Base-by-base conservation (phyloP, 2,113 vertebrate genomes). In the Fukomys damarensis region DNA sequence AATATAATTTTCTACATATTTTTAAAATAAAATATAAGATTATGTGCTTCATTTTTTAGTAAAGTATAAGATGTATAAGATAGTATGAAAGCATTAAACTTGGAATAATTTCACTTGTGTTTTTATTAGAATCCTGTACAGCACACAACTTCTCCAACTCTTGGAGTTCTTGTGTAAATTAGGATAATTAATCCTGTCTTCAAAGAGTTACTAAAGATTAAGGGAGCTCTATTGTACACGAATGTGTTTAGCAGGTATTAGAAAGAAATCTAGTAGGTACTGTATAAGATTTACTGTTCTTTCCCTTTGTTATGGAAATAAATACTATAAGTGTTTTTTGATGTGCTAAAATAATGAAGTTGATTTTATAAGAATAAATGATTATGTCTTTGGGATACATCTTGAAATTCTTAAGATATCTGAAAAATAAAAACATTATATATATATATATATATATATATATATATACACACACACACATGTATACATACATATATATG, bases 21-120 rank as follows among this genome's bases (percentile, higher is more conserved):
- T 86, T 81, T 17, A 54, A 93, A 70, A 89, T 84, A 91, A 95
- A 84, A 76, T 22, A 86, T 79, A 86, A 22, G 41, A 20, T 79
- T n/a, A 92, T 89, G 17, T 28, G 2, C 80, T 95, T 93, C 12
- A 49, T 87, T 70, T 92, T 95, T 11, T 84, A 86, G n/a, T 76
- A 90, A 79, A 61, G 5, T 83, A 85, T 11, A 87, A 82, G 46
- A 43, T 41, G 22, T 43, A 38, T 41, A 2, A 59, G 35, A 76
- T 77, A 61, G 46, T 54, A 92, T 66, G 24, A 96, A 92, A 92
- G 13, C 2, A 28, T 77, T 83, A 87, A 82, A 28, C 20, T 54
- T 86, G 11, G 2, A 65, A 28, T 86, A 66, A 87, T 72, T 80
- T 91, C 90, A 87, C 8, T 14, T 49, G 24, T 20, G 41, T 32